Evolutionary conservation across 2,113 vertebrate genomes (phyloP), one percentile per base, ranked within the genome.

Genomic region (Malurus cyaneus): DNA sequence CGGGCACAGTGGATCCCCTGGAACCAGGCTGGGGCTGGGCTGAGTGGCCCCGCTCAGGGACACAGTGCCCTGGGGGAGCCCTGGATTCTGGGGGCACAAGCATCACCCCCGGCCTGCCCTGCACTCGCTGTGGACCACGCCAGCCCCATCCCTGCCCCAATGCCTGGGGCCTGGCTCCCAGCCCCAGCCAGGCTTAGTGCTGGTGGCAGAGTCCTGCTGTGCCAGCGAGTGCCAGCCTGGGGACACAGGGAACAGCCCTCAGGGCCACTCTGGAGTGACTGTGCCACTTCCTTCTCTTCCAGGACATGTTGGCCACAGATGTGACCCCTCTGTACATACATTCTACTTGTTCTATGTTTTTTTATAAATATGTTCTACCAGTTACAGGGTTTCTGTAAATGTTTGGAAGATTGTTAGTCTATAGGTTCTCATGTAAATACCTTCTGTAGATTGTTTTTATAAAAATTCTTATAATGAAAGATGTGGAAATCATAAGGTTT

Each of bases 321-420:
- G 3, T 4, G 2, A 6, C 7, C 3, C 46, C 13, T 24, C 11
- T 62, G 67, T 46, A 62, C 1, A 72, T 31, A 36, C 2, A 20
- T 53, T 42, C 20, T 10, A 47, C 20, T 11, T 11, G 20, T 47
- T 47, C 15, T 23, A 47, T 19, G 19, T 11, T 47, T 44, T 44
- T 18, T 18, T 44, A 18, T 44, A 44, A 18, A 44, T 44, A 44
- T 18, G 44, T 44, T 44, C 17, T 44, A 44, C 17, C 8, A 8
- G 17, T 44, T 44, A 44, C 18, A 44, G 16, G 44, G 8, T 18
- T 47, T 47, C 46, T 47, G 67, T 53, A 53, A 1, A 62, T 2
- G 32, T 53, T 19, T 12, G 9, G 34, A 61, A 61, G 46, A 41
- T 36, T 49, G 26, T 60, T 56, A 39, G 39, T 39, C 16, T 23